These are phyloP conservation scores for Ips typographus DNA, from an alignment of 1,140 invertebrate genomes.

Conservation along the genomic window DNA sequence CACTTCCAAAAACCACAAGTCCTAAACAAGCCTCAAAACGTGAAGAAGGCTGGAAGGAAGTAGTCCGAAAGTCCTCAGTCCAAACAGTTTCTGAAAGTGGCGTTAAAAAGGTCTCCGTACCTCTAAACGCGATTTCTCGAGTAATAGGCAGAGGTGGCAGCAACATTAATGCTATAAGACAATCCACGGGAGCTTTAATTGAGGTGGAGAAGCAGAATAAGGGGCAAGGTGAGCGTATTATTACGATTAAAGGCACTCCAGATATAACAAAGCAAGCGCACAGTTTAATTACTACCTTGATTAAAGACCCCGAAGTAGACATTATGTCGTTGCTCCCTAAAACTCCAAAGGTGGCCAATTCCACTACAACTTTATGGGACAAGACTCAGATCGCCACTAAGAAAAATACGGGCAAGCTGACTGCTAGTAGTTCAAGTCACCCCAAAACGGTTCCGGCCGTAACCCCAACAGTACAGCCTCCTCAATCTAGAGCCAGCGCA, in stretches of 20 bases:
- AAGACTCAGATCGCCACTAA: constrained; percentile 56
- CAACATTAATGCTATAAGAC: constrained; percentile 95
- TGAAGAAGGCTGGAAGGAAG: constrained; percentile 97
- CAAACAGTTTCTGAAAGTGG: constrained; percentile 57
- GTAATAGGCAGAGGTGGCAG: constrained; percentile 94
- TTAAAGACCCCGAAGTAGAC: constrained; percentile 92
- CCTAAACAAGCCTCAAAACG: constrained; percentile 72
- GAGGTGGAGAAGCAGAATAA: constrained; percentile 97
- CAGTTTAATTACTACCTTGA: constrained; percentile 79
- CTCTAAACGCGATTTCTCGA: constrained; percentile 89
- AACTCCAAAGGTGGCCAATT: constrained; percentile 58
- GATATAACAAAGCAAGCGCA: constrained; percentile 91
- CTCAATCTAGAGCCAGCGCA: constrained; percentile 39
- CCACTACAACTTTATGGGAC: constrained; percentile 59
- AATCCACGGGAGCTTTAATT: constrained; percentile 93
- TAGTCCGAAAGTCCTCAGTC: constrained; percentile 76
- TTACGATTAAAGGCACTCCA: constrained; percentile 91
- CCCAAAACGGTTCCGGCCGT: constrained; percentile 33
- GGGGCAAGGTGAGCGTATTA: constrained; percentile 88
- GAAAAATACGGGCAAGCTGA: constrained; percentile 47
- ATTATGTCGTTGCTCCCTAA: constrained; percentile 80
- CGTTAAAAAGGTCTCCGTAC: constrained; percentile 87
- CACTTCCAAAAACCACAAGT: constrained; percentile 54
- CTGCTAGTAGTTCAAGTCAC: constrained; percentile 37
- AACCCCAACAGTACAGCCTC: constrained; percentile 14